phyloP scores from a whole-genome alignment of 2,888 invertebrate genomes.

The Hydroisotoma schaefferi region DNA sequence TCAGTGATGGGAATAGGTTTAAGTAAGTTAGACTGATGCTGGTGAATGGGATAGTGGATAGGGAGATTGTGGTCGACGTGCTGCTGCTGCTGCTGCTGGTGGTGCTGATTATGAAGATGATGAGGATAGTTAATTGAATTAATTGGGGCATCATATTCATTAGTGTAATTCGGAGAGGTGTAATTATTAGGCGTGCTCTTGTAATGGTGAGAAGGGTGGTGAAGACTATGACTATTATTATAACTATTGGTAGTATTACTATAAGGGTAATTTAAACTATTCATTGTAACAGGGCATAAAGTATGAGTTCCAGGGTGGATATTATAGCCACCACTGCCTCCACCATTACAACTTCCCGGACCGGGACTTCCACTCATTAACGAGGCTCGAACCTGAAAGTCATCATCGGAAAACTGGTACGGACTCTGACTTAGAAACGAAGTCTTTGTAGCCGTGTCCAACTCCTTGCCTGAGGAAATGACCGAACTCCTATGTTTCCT shows the following conservation, averaged over 20 bases:
- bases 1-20: slow-evolving; percentile 48
- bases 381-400: slow-evolving; percentile 44
- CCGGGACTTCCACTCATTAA: slow-evolving; percentile 43
- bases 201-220: slow-evolving; percentile 31
- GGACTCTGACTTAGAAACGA: slow-evolving; percentile 46
- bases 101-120: slow-evolving; percentile 17
- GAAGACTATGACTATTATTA: slow-evolving; percentile 35
- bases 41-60: slow-evolving; percentile 39
- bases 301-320: slow-evolving; percentile 21
- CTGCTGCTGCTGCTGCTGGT: slow-evolving; percentile 21
- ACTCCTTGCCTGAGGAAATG: slow-evolving; percentile 42
- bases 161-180: slow-evolving; percentile 41
- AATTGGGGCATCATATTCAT: slow-evolving; percentile 47
- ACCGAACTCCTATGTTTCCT: slow-evolving; percentile 38
- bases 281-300: slow-evolving; percentile 39
- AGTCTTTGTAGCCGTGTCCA: slow-evolving; percentile 44
- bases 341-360: slow-evolving; percentile 19
- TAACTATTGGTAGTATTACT: slow-evolving; percentile 29
- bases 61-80: slow-evolving; percentile 34
- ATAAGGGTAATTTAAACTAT: slow-evolving; percentile 39
- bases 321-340: slow-evolving; percentile 17
- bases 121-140: slow-evolving; percentile 39
- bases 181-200: slow-evolving; percentile 31
- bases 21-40: slow-evolving; percentile 27
- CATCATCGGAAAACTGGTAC: slow-evolving; percentile 46